phyloP scores from a whole-genome alignment of 92 coral and sea anemone species.

The Anthopleura xanthogrammica region DNA sequence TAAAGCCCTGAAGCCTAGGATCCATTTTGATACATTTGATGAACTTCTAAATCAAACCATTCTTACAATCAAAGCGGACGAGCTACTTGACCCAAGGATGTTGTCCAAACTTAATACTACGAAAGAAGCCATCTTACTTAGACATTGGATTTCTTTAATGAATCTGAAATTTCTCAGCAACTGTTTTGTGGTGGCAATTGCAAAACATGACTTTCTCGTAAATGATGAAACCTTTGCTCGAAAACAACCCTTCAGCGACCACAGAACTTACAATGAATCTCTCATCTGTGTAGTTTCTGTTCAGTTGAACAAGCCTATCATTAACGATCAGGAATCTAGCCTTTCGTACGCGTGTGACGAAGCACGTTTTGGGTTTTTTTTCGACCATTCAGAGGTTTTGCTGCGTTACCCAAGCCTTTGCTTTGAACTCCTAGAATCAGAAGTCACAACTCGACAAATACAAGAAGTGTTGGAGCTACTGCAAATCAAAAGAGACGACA shows the following conservation, averaged over 20 bases:
- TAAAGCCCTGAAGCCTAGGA: conserved; percentile 1
- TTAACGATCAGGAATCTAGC: not conserved
- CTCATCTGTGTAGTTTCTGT: not conserved
- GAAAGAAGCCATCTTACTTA: not conserved
- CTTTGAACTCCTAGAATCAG: conserved; percentile 14
- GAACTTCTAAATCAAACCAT: conserved; percentile 5
- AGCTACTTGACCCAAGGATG: not conserved
- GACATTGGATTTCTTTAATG: not conserved
- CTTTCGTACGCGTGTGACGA: not conserved
- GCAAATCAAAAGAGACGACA: conserved; percentile 8
- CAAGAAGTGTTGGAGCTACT: conserved; percentile 19
- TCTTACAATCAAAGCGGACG: not conserved
- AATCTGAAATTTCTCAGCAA: conserved; percentile 6
- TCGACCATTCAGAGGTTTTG: conserved; percentile 20
- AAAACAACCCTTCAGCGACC: not conserved
- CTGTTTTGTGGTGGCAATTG: conserved; percentile 11
- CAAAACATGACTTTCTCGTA: conserved; percentile 17
- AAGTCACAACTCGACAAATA: not conserved
- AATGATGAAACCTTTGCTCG: conserved; percentile 1
- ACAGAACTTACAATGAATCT: conserved; percentile 6
- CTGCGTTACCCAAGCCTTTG: conserved; percentile 4
- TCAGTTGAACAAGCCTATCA: not conserved
- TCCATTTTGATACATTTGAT: not conserved
- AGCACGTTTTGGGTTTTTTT: conserved; percentile 1
- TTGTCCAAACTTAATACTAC: not conserved